Base-by-base conservation (phyloP, 1,140 invertebrate genomes). In the Lithobius niger region DNA sequence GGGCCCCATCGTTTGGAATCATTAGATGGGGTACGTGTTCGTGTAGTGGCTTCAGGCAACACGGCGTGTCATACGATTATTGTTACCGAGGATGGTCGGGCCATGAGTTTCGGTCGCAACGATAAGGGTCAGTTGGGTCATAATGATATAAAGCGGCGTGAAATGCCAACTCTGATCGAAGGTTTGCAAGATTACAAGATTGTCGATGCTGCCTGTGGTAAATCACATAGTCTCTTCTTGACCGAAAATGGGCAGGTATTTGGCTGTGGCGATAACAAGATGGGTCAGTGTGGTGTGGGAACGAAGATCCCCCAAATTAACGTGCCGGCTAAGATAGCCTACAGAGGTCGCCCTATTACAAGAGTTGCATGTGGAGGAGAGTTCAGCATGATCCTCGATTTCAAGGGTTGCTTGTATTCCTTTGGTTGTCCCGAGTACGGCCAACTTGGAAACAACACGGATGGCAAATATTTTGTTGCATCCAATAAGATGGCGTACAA, bases 351-450 rank as follows among this genome's bases (percentile, higher is more conserved):
- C 18, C 86, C 86, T 3, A 82, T 92, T 57, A 76, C 86, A 4
- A 85, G 88, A 68, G 59, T 95, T 28, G 84, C 84, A 0, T 94
- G 89, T 67, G 92, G 92, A 3, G 88, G 81, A 2, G 91, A 95
- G 55, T 96, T 94, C 69, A 90, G 86, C 22, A 82, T 92, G 69
- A 86, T 95, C 45, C 68, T 93, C 22, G 90, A 95, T 67, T 82
- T 86, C 54, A 86, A 89, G 68, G 91, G 91, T 10, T 82, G 81
- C 55, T 69, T 95, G 10, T 87, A 90, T 68, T 88, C 89, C 0
- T 96, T 95, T 68, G 92, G 92, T 3, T 78, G 84, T 56, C 92
- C 92, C 0, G 90, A 95, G 64, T 90, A 90, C 71, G 92, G 92
- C 2, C 88, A 91, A 65, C 66, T 95, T 26, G 84, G 82, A 79